Percentiles rank a stretch among this genome's conserved stretches.
These are phyloP conservation scores for Lophotis ruficrista DNA, from an alignment of 2,113 vertebrate species.

Conservation along the genomic window DNA sequence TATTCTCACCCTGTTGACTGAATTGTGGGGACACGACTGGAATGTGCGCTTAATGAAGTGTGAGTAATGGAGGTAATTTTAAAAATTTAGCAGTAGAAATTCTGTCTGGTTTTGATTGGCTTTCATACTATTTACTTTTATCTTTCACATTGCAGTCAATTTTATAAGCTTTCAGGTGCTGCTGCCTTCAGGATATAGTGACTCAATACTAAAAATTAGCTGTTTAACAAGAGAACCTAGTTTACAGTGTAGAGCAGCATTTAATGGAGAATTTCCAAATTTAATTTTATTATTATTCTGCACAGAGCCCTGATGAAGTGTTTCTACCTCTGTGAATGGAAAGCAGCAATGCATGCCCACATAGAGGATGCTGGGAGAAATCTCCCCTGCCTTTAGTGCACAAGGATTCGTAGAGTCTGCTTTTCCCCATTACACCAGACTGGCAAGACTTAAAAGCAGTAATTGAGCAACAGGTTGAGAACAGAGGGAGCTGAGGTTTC, in stretches of 20 bases:
- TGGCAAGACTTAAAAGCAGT: not conserved
- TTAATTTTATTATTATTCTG: constrained; percentile 44
- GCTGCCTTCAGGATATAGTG: constrained; percentile 47
- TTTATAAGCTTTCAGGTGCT: constrained; percentile 44
- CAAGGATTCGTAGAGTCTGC: not conserved
- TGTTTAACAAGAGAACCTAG: constrained; percentile 52
- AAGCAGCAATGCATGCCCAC: not conserved
- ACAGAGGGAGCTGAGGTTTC: not conserved
- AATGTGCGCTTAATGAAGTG: not conserved
- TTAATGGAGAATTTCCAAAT: constrained; percentile 60
- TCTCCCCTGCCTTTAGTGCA: not conserved
- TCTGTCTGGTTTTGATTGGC: not conserved
- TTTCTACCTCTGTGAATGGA: constrained; percentile 10
- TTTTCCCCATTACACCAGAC: not conserved
- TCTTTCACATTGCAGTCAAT: constrained; percentile 17
- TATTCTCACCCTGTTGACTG: not conserved
- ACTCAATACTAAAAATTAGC: constrained; percentile 28
- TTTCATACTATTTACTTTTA: constrained; percentile 24
- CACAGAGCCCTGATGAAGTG: constrained; percentile 1
- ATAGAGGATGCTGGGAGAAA: not conserved
- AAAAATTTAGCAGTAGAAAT: not conserved
- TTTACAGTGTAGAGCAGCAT: constrained; percentile 11
- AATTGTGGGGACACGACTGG: not conserved
- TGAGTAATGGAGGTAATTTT: constrained; percentile 21
- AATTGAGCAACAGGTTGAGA: not conserved